Evolutionary conservation across 2,888 invertebrate genomes (phyloP), one percentile per base, ranked within the genome.

Genomic region (Drosophila mettleri): DNA sequence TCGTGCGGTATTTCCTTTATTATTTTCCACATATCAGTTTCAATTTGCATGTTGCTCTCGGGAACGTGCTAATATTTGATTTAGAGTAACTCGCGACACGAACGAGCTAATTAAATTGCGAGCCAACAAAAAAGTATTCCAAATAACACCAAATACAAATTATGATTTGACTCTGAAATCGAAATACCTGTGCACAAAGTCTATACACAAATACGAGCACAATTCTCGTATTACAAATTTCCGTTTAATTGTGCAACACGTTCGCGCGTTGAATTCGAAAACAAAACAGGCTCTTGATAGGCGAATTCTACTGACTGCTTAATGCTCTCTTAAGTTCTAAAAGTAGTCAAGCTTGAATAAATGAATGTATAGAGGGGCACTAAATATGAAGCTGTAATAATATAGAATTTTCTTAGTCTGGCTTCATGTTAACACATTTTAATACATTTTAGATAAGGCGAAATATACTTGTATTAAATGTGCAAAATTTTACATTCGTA

Each of bases 21-120:
- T 38, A 8, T 9, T 9, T 24, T 12, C 14, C 27, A 38, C 62
- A 73, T 74, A 77, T 74, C 78, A 68, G 49, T 52, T 67, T 55
- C 59, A 53, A 77, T 73, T 74, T 74, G 73, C 77, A 74, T 74
- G 33, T 54, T 34, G 54, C 43, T 34, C 18, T 33, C 9, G 54
- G 46, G 54, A 57, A 57, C 71, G 65, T 62, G 73, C 62, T 53
- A 74, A 74, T 74, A 74, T 74, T 74, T 66, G 55, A 39, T 43
- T 62, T 66, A 4, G 20, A 59, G 34, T 31, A 51, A 29, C 16
- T 14, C 10, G 34, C 36, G 36, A 33, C 52, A 61, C 51, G n/a
- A 62, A 39, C 41, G 22, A 55, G 34, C 55, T 74, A 74, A 74
- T 74, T 74, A 73, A 63, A 43, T 41, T 45, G 20, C 27, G 29